phyloP scores from a whole-genome alignment of 2,113 vertebrate species.

The Rhea americana region DNA sequence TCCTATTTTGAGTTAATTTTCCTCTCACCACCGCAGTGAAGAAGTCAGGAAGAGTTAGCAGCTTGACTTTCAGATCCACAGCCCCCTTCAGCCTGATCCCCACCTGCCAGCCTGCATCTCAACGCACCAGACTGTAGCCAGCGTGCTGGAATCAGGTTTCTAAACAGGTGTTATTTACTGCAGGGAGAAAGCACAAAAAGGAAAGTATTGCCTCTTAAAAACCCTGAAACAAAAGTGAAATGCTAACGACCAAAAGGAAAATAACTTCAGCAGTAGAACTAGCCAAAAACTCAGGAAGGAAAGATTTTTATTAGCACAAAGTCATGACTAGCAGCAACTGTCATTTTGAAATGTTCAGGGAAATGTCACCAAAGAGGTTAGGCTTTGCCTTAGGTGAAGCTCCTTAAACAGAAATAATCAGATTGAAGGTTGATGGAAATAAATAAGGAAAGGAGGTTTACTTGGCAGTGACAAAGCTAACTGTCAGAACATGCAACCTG shows the following conservation, averaged over 20 bases:
- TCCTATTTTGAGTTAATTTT: neutral
- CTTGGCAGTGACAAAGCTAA: neutral
- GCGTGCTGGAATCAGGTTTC: neutral
- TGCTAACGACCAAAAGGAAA: neutral
- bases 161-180: neutral
- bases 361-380: neutral
- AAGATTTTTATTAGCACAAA: neutral
- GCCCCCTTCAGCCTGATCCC: neutral
- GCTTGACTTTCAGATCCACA: neutral
- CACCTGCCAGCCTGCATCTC: neutral
- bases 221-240: neutral
- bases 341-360: neutral
- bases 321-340: neutral
- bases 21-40: neutral
- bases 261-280: neutral
- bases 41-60: neutral
- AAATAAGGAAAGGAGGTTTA: neutral
- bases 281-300: neutral
- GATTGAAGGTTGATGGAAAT: neutral
- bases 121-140: neutral
- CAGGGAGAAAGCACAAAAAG: neutral
- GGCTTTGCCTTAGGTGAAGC: neutral
- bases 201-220: neutral
- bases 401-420: neutral
- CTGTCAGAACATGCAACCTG: neutral